Evolutionary conservation across 2,113 vertebrate genomes (phyloP).

Genomic region (Rhipidura dahli): DNA sequence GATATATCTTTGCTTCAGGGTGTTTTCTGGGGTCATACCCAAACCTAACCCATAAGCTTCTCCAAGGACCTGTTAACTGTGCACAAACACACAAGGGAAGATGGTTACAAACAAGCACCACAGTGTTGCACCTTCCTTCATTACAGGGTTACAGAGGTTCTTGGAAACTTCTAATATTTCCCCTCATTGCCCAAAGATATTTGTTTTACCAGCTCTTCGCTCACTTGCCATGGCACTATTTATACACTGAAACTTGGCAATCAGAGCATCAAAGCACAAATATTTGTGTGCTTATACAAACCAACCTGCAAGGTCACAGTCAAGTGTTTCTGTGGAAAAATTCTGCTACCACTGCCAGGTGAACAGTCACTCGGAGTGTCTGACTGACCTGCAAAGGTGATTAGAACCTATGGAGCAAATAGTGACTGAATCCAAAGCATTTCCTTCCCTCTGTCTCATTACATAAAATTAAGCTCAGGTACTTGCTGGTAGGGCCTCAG

Average conservation of each 20-base stretch:
- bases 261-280: background rate
- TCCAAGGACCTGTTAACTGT: constrained; percentile 96
- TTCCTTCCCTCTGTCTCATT: background rate
- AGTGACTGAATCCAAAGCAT: background rate
- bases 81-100: background rate
- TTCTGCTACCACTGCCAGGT: background rate
- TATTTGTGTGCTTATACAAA: background rate
- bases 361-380: background rate
- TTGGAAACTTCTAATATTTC: background rate
- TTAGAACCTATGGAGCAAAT: background rate
- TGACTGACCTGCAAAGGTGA: background rate
- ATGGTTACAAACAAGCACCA: background rate
- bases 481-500: background rate
- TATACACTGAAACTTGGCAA: background rate
- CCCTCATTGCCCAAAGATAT: background rate
- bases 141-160: background rate
- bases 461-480: background rate
- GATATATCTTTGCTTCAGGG: constrained; percentile 88
- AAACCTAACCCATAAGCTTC: constrained; percentile 92
- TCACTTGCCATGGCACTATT: background rate
- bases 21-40: constrained; percentile 90
- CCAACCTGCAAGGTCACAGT: background rate
- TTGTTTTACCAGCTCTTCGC: background rate
- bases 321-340: background rate
- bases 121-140: background rate